A percentile compares a stretch with the other conserved stretches of the same genome.
Conservation (phyloP, 2,113 vertebrate species). For the Oenanthe oenanthe region DNA sequence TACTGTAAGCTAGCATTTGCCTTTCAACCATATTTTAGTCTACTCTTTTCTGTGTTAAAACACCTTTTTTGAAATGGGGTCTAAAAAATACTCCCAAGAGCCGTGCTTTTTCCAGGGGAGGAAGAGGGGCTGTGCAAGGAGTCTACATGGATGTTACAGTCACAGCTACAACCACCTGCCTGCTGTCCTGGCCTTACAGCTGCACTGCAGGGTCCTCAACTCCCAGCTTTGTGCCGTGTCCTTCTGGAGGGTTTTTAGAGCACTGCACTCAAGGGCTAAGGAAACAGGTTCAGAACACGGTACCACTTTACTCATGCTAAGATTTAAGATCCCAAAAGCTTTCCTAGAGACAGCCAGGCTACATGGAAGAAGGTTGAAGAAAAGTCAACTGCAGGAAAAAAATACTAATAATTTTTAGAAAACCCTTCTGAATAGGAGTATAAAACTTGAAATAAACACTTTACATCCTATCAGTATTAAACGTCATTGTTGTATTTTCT, state of each 20-base stretch:
- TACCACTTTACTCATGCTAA: neutral
- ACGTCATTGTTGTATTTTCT: neutral
- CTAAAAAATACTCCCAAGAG: neutral
- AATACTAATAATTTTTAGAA: neutral
- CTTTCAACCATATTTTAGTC: neutral
- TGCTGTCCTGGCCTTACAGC: accelerated
- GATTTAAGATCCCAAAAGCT: neutral
- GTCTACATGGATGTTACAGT: accelerated
- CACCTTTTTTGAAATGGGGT: neutral
- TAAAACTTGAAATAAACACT: neutral
- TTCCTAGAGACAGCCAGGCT: neutral
- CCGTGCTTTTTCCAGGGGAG: accelerated
- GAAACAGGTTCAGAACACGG: neutral
- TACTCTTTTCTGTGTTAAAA: neutral
- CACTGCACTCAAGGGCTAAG: neutral
- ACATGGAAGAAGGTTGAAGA: neutral
- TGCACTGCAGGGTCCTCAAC: accelerated
- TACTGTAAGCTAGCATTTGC: neutral
- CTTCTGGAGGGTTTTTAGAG: too few relatives aligned
- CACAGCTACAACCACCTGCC: neutral
- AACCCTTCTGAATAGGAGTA: neutral
- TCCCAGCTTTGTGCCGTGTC: accelerated
- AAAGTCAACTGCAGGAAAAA: neutral
- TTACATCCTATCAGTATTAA: neutral
- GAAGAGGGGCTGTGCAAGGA: neutral